Percentiles rank a stretch among this genome's conserved stretches.
Conservation (phyloP, 1,140 invertebrate species). For the Megalonaias nervosa region DNA sequence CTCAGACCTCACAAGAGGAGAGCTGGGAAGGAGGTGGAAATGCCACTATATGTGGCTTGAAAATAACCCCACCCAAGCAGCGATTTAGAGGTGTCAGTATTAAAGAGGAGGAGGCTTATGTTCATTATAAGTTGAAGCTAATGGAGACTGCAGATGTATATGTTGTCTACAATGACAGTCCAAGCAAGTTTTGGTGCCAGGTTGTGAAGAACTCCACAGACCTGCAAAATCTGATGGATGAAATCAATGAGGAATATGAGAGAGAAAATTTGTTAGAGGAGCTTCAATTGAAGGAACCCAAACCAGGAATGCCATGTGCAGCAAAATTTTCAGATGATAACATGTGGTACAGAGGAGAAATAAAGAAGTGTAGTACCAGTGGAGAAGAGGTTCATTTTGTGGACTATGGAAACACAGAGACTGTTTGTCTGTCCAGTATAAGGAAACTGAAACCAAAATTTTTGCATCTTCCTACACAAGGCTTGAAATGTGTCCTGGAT, state of each 20-base stretch:
- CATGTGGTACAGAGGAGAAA: slow-evolving; percentile 84
- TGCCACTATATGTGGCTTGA: too few species aligned
- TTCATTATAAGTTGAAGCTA: slow-evolving; percentile 21
- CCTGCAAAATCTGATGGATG: slow-evolving; percentile 71
- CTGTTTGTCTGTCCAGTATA: slow-evolving; percentile 35
- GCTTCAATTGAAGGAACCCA: slow-evolving; percentile 30
- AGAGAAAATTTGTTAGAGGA: slow-evolving; percentile 5
- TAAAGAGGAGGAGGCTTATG: neutral
- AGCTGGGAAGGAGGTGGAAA: too few species aligned
- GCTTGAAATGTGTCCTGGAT: slow-evolving; percentile 52
- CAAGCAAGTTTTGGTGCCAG: slow-evolving; percentile 72
- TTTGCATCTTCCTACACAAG: slow-evolving; percentile 71
- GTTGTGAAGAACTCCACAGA: slow-evolving; percentile 52
- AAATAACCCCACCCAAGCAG: neutral
- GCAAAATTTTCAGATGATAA: slow-evolving; percentile 82
- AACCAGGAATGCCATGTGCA: slow-evolving; percentile 63
- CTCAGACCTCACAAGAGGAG: too few species aligned
- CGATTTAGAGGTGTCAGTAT: neutral
- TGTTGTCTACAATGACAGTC: slow-evolving; percentile 49
- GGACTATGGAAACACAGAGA: slow-evolving; percentile 65
- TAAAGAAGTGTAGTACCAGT: slow-evolving; percentile 78
- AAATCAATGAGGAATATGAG: slow-evolving; percentile 48
- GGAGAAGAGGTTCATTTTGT: slow-evolving; percentile 84
- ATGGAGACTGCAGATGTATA: slow-evolving; percentile 41
- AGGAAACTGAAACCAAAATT: slow-evolving; percentile 50